phyloP scores from a whole-genome alignment of 1,140 invertebrate species.

The Drosophila truncata region DNA sequence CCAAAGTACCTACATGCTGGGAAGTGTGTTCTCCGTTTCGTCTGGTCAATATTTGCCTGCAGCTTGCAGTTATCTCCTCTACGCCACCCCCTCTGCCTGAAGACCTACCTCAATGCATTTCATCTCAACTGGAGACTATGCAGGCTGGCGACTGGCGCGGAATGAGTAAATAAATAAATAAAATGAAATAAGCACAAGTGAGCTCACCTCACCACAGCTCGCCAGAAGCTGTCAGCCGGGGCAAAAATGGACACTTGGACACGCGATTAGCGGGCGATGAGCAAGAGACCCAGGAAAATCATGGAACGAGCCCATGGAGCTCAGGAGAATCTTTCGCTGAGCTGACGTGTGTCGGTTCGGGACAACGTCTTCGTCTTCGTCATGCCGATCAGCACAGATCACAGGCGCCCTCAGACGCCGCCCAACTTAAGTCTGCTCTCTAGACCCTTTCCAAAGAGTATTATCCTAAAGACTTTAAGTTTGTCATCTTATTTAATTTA shows the following conservation, averaged over 20 bases:
- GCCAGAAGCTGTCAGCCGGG: slow-evolving; percentile 59
- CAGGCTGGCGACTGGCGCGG: slow-evolving; percentile 9
- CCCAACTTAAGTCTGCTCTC: slow-evolving; percentile 1
- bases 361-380: slow-evolving; percentile 65
- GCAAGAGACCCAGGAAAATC: slow-evolving; percentile 17
- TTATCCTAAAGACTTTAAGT: not conserved
- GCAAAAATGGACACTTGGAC: slow-evolving; percentile 27
- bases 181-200: slow-evolving; percentile 41
- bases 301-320: slow-evolving; percentile 4
- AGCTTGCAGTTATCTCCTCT: slow-evolving; percentile 16
- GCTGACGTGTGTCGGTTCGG: slow-evolving; percentile 60
- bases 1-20: slow-evolving; percentile 23
- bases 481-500: not conserved
- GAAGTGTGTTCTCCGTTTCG: not conserved
- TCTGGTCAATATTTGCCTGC: slow-evolving; percentile 39
- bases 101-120: slow-evolving; percentile 64
- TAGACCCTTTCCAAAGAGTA: not conserved
- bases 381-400: slow-evolving; percentile 65
- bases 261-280: slow-evolving; percentile 35
- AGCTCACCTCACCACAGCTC: slow-evolving; percentile 13
- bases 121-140: slow-evolving; percentile 22
- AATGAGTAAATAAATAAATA: slow-evolving; percentile 52
- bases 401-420: slow-evolving; percentile 60
- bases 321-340: slow-evolving; percentile 34
- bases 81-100: too few species aligned